A percentile compares a stretch with the other conserved stretches of the same genome.
Conservation (phyloP, 1,140 invertebrate genomes). For the Harlomillsia oculata region DNA sequence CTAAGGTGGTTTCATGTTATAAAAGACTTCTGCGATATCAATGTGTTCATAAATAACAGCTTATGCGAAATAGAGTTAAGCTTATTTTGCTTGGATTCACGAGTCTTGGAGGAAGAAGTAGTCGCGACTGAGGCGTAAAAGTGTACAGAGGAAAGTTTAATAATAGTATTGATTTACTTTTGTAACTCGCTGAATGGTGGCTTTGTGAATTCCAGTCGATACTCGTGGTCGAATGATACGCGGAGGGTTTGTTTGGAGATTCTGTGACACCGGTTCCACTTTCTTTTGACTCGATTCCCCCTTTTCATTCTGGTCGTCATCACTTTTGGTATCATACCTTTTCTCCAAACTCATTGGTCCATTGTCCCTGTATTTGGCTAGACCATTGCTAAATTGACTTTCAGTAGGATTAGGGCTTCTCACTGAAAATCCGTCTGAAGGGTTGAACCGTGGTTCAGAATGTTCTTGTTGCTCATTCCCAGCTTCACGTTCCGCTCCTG, state of each 20-base stretch:
- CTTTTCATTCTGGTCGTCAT: slow-evolving; percentile 12
- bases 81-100: too few species aligned
- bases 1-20: too few species aligned
- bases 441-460: neutral
- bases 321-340: slow-evolving; percentile 4
- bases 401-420: neutral
- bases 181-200: slow-evolving; percentile 20
- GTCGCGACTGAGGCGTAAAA: too few species aligned
- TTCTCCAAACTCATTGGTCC: too few species aligned
- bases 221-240: slow-evolving; percentile 12
- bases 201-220: slow-evolving; percentile 15
- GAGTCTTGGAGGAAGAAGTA: too few species aligned
- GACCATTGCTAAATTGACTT: too few species aligned
- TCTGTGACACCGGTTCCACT: slow-evolving; percentile 5
- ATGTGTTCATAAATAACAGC: too few species aligned
- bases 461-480: neutral
- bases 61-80: too few species aligned
- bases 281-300: slow-evolving; percentile 6
- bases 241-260: slow-evolving; percentile 4
- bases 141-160: too few species aligned
- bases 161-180: slow-evolving; percentile 31
- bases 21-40: too few species aligned
- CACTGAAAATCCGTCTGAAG: neutral
- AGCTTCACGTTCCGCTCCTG: neutral
- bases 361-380: neutral